Conservation (phyloP, 2,888 invertebrate genomes). For the Octonoba sinensis region DNA sequence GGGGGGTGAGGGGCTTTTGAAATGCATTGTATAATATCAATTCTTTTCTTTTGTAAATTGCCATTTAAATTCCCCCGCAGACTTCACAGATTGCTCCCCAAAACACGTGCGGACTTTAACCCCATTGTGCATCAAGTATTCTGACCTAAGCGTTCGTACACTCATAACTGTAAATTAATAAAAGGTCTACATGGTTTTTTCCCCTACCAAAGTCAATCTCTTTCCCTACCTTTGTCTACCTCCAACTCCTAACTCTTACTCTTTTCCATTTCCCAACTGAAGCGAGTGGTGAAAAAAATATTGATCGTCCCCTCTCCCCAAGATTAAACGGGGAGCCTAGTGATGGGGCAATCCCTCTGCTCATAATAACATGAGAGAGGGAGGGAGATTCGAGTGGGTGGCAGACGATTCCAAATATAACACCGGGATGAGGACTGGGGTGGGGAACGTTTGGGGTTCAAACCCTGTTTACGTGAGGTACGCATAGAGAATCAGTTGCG, state of each 20-base stretch:
- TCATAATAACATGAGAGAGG: conserved; percentile 26
- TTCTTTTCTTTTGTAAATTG: no score
- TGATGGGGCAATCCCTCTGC: conserved; percentile 16
- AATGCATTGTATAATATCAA: no score
- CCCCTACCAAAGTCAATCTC: neutral
- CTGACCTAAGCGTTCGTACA: no score
- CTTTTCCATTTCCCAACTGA: neutral
- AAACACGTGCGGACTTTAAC: no score
- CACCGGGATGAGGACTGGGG: conserved; percentile 12
- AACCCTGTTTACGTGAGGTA: conserved; percentile 33
- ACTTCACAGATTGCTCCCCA: no score
- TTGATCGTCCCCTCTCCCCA: conserved; percentile 28
- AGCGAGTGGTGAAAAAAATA: conserved; percentile 37
- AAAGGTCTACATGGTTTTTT: no score
- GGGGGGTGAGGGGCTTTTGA: no score
- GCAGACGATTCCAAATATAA: conserved; percentile 53
- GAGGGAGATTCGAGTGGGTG: conserved; percentile 38
- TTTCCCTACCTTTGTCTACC: conserved; percentile 8
- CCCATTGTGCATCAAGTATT: no score
- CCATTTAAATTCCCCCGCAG: no score
- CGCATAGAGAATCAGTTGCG: neutral
- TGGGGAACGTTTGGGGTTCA: conserved; percentile 10
- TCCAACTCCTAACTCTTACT: neutral
- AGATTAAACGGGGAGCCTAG: conserved; percentile 1
- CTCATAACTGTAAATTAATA: no score